These are phyloP conservation scores for Agelaius tricolor DNA, from an alignment of 2,113 vertebrate genomes.

Conservation along the genomic window DNA sequence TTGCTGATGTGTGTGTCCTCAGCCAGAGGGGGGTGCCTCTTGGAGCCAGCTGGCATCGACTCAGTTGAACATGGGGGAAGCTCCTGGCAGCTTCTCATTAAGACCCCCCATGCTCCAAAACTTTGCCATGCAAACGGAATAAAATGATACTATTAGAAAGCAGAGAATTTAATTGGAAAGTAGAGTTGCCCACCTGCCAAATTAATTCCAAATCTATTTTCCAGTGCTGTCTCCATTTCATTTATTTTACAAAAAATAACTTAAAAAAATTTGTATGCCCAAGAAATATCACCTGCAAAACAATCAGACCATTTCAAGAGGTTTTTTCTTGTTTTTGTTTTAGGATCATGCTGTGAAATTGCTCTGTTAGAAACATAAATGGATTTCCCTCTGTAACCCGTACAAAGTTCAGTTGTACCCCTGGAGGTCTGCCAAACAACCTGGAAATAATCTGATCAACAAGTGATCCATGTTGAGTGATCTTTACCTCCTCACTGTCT, in stretches of 20 bases:
- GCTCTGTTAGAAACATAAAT: background rate
- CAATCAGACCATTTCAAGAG: background rate
- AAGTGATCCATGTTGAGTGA: conserved; percentile 10
- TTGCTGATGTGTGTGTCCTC: no score
- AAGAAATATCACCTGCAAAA: background rate
- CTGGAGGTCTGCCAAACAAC: conserved; percentile 3
- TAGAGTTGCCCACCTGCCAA: background rate
- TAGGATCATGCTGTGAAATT: background rate
- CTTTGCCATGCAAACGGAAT: background rate
- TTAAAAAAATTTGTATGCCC: background rate
- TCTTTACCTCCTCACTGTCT: conserved; percentile 14
- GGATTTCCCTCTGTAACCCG: background rate
- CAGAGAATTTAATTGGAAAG: background rate
- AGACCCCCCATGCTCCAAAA: background rate
- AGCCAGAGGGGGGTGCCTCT: fast-evolving
- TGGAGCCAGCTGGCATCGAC: background rate
- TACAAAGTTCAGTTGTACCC: background rate
- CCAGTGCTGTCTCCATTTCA: background rate
- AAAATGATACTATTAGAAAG: background rate
- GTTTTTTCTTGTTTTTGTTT: background rate
- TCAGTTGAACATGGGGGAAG: background rate
- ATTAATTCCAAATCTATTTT: background rate
- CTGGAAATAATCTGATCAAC: conserved; percentile 28
- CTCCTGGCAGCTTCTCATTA: background rate
- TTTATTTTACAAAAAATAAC: background rate